A percentile compares a stretch with the other conserved stretches of the same genome.
Evolutionary conservation across 1,140 invertebrate species (phyloP).

Genomic region (Sycophila sp.): DNA sequence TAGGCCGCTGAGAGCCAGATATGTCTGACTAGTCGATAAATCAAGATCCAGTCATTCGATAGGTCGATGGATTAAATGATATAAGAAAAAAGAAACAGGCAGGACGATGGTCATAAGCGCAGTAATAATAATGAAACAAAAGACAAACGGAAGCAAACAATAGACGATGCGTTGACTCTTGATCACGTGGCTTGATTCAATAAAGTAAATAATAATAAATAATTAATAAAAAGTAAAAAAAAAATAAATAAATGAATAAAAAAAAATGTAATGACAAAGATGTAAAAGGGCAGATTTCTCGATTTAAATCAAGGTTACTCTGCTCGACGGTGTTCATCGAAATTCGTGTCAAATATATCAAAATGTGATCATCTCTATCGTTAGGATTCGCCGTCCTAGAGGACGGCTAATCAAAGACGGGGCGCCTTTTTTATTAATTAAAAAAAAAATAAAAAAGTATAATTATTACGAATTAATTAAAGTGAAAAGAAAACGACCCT

Average conservation of each 20-base stretch:
- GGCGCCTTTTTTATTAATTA: conserved; percentile 41
- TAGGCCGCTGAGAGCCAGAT: background rate
- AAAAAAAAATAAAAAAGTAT: conserved; percentile 25
- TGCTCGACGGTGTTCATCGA: conserved; percentile 41
- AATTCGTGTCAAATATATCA: conserved; percentile 44
- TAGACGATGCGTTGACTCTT: conserved; percentile 24
- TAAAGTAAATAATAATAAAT: conserved; percentile 25
- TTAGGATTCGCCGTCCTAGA: conserved; percentile 36
- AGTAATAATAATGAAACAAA: conserved; percentile 22
- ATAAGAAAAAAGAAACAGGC: background rate
- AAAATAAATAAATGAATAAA: conserved; percentile 18
- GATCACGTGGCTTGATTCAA: conserved; percentile 28
- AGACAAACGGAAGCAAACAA: conserved; percentile 1
- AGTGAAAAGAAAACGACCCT: too few relatives aligned
- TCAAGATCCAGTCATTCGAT: conserved; percentile 31
- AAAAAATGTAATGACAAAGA: conserved; percentile 24
- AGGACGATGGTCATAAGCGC: conserved; percentile 15
- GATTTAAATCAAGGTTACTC: conserved; percentile 32
- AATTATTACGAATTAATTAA: conserved; percentile 38
- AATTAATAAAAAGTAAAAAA: conserved; percentile 23
- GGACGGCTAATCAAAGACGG: conserved; percentile 30
- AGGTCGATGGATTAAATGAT: background rate
- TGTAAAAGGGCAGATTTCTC: conserved; percentile 36
- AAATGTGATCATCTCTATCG: conserved; percentile 42
- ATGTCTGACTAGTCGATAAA: conserved; percentile 38